Evolutionary conservation across 1,140 invertebrate genomes (phyloP), one percentile per base, ranked within the genome.

Genomic region (Mesaphorura yosii): DNA sequence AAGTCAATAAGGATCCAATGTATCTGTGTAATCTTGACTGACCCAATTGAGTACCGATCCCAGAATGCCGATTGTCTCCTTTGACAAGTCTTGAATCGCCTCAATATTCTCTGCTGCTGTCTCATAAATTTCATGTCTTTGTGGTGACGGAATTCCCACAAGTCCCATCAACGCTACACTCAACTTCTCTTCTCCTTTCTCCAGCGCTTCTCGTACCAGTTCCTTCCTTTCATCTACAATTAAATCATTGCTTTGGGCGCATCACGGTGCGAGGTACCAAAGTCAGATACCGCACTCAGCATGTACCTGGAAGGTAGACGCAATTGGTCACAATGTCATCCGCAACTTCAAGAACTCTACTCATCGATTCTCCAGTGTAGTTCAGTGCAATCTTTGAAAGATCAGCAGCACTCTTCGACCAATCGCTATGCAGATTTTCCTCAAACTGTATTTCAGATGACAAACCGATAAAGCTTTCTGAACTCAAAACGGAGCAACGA

Each of bases 81-180:
- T 19, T 1, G 54, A 56, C 0, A 56, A 15, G 29, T 50, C 54
- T 7, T 45, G 48, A 27, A 56, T 14, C 5, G 39, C 40, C n/a
- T 56, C 23, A 10, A 51, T 14, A 23, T 51, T 42, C 23, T 51
- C 29, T 10, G 47, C 2, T 5, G 48, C 54, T 56, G 50, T 48
- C 1, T 56, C 14, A 26, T 56, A 51, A 37, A 56, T 45, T 7
- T 27, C 47, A 17, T 56, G 54, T 10, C 54, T 19, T 3, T 44
- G 26, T 17, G 38, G 27, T 19, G 50, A 42, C 1, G 54, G 48
- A 4, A 56, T 44, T 6, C 54, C 54, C n/a, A 56, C 26, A 2
- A 56, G 28, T 37, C 48, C 25, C 54, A 56, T 56, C n/a, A 56
- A n/a, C 10, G 26, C 42, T 26, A 19, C 41, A 15, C 28, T 39